These are phyloP conservation scores for Chiridota heheva DNA, from an alignment of 35 echinoderm and acorn worm genomes.

Conservation along the genomic window DNA sequence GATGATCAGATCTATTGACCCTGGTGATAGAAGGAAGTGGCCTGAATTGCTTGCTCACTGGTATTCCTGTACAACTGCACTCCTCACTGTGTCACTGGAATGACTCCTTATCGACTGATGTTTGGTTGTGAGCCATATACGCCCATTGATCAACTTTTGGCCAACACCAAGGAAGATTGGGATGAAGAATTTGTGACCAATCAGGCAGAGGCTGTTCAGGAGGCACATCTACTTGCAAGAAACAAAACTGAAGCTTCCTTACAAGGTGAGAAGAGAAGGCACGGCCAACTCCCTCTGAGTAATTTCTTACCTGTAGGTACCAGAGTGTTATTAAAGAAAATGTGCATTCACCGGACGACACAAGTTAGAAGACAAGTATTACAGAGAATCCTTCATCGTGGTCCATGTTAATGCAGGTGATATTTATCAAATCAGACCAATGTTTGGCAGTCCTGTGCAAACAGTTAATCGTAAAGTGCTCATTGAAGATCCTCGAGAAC, in stretches of 20 bases:
- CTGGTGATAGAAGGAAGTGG: no score
- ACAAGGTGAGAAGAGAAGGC: not conserved
- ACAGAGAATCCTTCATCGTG: slow-evolving; percentile 3
- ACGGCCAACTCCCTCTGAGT: not conserved
- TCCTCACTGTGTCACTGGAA: no score
- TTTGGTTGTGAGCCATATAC: no score
- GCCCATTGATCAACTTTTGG: no score
- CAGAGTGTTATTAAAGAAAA: slow-evolving; percentile 12
- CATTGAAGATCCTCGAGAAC: slow-evolving; percentile 12
- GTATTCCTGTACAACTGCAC: no score
- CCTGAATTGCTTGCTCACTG: no score
- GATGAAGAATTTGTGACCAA: not conserved
- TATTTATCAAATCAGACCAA: slow-evolving; percentile 2
- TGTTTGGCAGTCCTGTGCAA: not conserved
- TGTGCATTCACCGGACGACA: slow-evolving; percentile 19
- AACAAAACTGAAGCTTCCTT: not conserved
- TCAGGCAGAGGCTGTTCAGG: not conserved
- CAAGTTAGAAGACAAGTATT: slow-evolving; percentile 22
- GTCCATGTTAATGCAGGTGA: not conserved
- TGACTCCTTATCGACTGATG: no score
- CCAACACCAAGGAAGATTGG: no score
- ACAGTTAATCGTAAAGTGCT: slow-evolving; percentile 23
- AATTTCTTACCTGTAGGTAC: not conserved
- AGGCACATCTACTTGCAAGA: not conserved
- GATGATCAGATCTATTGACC: no score